Evolutionary conservation across 2,113 vertebrate species (phyloP).

Genomic region (Centropus unirufus): DNA sequence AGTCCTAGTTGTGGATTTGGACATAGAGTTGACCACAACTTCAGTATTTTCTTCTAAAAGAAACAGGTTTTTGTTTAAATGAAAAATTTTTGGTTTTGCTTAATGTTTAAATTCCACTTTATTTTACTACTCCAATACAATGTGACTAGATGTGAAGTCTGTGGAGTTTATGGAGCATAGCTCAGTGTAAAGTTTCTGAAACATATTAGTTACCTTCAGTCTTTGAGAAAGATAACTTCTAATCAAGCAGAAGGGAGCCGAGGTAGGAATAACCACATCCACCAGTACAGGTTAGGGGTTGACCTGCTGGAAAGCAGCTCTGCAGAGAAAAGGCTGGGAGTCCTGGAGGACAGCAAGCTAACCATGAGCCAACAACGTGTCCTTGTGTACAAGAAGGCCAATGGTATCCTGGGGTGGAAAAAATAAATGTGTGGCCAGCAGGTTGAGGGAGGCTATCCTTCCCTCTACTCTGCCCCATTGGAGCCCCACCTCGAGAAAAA

Average conservation of each 20-base stretch:
- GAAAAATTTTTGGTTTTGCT: not conserved
- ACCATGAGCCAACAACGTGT: no score
- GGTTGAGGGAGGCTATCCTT: no score
- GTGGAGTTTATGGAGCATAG: not conserved
- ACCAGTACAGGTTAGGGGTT: no score
- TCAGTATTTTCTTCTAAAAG: not conserved
- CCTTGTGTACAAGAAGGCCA: no score
- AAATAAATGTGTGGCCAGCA: no score
- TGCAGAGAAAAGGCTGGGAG: no score
- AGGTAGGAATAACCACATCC: no score
- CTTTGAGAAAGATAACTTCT: not conserved
- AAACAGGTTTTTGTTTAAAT: not conserved
- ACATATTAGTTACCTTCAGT: not conserved
- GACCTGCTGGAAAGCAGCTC: no score
- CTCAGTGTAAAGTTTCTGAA: not conserved
- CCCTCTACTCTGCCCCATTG: no score
- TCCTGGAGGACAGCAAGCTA: no score
- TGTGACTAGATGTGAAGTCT: not conserved
- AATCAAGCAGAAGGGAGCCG: not conserved
- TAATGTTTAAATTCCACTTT: not conserved
- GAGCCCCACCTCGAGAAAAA: no score
- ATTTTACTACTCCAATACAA: not conserved
- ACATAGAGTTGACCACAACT: not conserved
- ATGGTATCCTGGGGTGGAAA: no score
- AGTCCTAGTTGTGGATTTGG: not conserved